These are phyloP conservation scores for Leptopilina boulardi DNA, from an alignment of 1,140 invertebrate genomes.

Conservation along the genomic window DNA sequence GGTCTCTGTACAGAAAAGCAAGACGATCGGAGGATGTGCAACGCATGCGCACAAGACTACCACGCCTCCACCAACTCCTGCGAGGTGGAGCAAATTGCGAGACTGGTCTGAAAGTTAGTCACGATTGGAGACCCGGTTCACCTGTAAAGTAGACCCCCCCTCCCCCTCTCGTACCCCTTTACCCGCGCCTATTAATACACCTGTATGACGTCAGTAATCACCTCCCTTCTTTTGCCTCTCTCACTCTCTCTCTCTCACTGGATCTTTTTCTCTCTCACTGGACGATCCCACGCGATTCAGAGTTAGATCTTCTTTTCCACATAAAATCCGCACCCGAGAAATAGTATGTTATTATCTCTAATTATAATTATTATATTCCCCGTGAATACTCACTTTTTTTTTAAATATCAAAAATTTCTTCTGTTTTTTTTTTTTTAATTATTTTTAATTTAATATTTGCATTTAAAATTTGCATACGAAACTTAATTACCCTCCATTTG, in stretches of 20 bases:
- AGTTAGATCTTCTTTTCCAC: background rate
- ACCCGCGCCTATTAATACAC: conserved; percentile 65
- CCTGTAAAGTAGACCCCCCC: conserved; percentile 45
- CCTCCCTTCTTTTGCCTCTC: conserved; percentile 40
- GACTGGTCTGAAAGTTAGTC: conserved; percentile 58
- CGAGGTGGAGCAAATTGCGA: conserved; percentile 69
- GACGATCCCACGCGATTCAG: background rate
- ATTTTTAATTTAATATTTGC: no score
- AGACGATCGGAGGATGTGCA: conserved; percentile 35
- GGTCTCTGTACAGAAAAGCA: background rate
- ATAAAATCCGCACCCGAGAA: background rate
- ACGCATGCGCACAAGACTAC: conserved; percentile 65
- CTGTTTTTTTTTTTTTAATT: no score
- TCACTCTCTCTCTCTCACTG: conserved; percentile 37
- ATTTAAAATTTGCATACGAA: no score
- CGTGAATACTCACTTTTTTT: no score
- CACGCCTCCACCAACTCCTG: conserved; percentile 65
- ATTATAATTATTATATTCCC: background rate
- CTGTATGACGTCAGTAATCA: conserved; percentile 69
- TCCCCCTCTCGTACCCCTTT: conserved; percentile 38
- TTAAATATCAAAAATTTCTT: no score
- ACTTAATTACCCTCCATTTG: no score
- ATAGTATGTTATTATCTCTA: background rate
- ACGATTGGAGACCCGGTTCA: conserved; percentile 69
- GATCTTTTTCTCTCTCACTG: conserved; percentile 25